Evolutionary conservation across 2,797 vertebrate species (phyloP).

Genomic region (Pipistrellus nathusii): DNA sequence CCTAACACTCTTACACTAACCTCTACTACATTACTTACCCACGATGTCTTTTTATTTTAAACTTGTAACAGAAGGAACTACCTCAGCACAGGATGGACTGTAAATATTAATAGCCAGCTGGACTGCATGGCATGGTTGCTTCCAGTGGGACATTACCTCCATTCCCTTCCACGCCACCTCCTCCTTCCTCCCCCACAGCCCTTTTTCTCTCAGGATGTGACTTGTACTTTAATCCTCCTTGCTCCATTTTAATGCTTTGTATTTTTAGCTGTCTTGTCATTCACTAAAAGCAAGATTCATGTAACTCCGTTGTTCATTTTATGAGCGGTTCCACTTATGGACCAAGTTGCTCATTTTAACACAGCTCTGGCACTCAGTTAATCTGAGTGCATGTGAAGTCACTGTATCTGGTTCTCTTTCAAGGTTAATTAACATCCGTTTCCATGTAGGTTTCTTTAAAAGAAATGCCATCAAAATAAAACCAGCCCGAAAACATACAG

Average conservation of each 20-base stretch:
- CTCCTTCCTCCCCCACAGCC: slow-evolving; percentile 4
- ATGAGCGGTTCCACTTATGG: not conserved
- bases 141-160: not conserved
- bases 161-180: not conserved
- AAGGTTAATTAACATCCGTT: slow-evolving; percentile 1
- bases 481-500: not conserved
- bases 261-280: slow-evolving; percentile 75
- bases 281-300: slow-evolving; percentile 42
- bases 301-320: not conserved
- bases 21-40: slow-evolving; percentile 22
- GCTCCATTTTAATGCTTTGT: slow-evolving; percentile 61
- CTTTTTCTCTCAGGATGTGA: slow-evolving; percentile 73
- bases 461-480: slow-evolving; percentile 56
- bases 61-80: not conserved
- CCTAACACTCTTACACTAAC: not conserved
- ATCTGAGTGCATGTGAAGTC: not conserved
- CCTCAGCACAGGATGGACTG: slow-evolving; percentile 57
- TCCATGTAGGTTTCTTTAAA: not conserved
- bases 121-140: not conserved
- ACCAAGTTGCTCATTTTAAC: slow-evolving; percentile 32
- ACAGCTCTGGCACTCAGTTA: not conserved
- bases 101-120: not conserved
- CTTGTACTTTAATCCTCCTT: slow-evolving; percentile 55
- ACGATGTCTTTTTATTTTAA: slow-evolving; percentile 66
- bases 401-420: not conserved